Conservation (phyloP, 2,113 vertebrate genomes). For the Pholis gunnellus region DNA sequence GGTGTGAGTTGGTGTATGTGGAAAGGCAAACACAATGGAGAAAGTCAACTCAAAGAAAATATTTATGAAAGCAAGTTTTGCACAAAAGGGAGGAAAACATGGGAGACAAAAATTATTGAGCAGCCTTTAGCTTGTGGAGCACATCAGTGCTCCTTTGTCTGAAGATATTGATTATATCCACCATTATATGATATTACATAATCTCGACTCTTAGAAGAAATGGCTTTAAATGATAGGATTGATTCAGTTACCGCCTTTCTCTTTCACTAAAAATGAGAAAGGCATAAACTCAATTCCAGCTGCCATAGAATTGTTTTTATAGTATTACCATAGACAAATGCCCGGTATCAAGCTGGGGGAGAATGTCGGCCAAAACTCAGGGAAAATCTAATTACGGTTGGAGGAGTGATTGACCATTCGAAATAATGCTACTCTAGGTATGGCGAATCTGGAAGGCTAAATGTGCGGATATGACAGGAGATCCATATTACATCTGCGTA, state of each 20-base stretch:
- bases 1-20: background rate
- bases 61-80: slow-evolving; percentile 56
- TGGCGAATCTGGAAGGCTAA: slow-evolving; percentile 66
- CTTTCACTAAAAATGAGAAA: slow-evolving; percentile 79
- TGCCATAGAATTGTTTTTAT: slow-evolving; percentile 78
- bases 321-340: slow-evolving; percentile 77
- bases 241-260: slow-evolving; percentile 69
- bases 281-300: slow-evolving; percentile 75
- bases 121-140: slow-evolving; percentile 52
- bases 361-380: slow-evolving; percentile 63
- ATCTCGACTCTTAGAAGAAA: slow-evolving; percentile 64
- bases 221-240: slow-evolving; percentile 60
- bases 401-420: slow-evolving; percentile 72
- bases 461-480: slow-evolving; percentile 61
- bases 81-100: slow-evolving; percentile 24
- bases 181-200: slow-evolving; percentile 63
- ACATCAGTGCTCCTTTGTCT: slow-evolving; percentile 42
- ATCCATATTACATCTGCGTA: slow-evolving; percentile 77
- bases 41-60: slow-evolving; percentile 64
- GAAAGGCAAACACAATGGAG: slow-evolving; percentile 22
- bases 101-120: slow-evolving; percentile 53
- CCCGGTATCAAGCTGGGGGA: slow-evolving; percentile 59
- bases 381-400: slow-evolving; percentile 65
- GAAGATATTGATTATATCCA: slow-evolving; percentile 60
- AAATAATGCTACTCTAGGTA: slow-evolving; percentile 72